Conservation (phyloP, 2,888 invertebrate species). For the Dusona sp. region DNA sequence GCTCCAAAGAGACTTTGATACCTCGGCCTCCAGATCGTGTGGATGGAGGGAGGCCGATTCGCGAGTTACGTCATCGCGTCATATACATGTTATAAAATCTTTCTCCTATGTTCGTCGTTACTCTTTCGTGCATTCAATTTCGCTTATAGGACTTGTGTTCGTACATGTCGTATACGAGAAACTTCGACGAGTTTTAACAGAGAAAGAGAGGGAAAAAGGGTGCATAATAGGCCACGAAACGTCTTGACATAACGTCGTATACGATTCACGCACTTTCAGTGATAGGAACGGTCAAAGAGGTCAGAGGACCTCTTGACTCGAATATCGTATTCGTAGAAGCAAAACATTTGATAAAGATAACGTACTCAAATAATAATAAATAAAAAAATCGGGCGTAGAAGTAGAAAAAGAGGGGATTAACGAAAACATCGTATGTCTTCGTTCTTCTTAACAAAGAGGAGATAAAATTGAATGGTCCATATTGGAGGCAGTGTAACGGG, state of each 20-base stretch:
- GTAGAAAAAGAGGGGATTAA: not conserved
- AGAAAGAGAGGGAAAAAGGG: slow-evolving; percentile 19
- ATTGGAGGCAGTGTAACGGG: too few relatives aligned
- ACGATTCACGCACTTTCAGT: slow-evolving; percentile 41
- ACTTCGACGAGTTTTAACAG: not conserved
- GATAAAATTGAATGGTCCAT: not conserved
- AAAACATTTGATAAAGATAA: slow-evolving; percentile 1
- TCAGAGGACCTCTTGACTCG: slow-evolving; percentile 46
- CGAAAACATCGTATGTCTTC: not conserved
- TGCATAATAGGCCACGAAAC: slow-evolving; percentile 13
- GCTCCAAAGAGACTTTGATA: slow-evolving; percentile 76
- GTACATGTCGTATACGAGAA: slow-evolving; percentile 25
- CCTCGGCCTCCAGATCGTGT: slow-evolving; percentile 70
- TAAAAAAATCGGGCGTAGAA: not conserved
- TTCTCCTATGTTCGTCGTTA: slow-evolving; percentile 22
- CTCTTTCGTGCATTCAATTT: slow-evolving; percentile 7
- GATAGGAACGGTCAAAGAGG: slow-evolving; percentile 49
- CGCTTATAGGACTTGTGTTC: not conserved
- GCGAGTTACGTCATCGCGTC: slow-evolving; percentile 75
- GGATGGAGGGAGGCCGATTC: slow-evolving; percentile 73
- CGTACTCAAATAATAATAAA: not conserved
- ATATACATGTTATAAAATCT: slow-evolving; percentile 16
- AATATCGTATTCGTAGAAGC: slow-evolving; percentile 35
- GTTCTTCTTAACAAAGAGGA: not conserved
- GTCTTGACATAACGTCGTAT: slow-evolving; percentile 23